phyloP scores from a whole-genome alignment of 1,140 invertebrate species.

The Drosophila nasuta region DNA sequence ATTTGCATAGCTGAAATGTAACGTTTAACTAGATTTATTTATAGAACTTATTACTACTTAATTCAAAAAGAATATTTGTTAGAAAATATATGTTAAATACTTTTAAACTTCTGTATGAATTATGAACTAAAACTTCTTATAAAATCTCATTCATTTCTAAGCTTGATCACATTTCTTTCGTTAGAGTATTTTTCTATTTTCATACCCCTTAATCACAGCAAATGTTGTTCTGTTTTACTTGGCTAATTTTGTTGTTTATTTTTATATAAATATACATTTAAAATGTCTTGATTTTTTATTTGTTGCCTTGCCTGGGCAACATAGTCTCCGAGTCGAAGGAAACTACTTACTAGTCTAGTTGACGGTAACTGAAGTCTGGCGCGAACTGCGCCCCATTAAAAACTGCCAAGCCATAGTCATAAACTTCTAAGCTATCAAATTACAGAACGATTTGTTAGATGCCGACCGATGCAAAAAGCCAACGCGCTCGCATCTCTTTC shows the following conservation, averaged over 20 bases:
- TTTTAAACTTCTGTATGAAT: too few relatives aligned
- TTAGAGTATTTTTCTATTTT: not conserved
- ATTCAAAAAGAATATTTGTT: too few relatives aligned
- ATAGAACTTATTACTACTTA: too few relatives aligned
- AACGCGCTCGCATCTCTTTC: constrained; percentile 1
- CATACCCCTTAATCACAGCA: not conserved
- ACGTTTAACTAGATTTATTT: not conserved
- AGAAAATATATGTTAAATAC: too few relatives aligned
- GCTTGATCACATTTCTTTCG: not conserved
- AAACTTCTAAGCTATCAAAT: constrained; percentile 83
- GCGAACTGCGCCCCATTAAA: constrained; percentile 70
- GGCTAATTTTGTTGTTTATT: constrained; percentile 22
- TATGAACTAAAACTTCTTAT: too few relatives aligned
- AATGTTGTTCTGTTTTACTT: not conserved
- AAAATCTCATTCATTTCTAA: too few relatives aligned
- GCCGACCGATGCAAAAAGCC: constrained; percentile 67
- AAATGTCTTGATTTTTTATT: constrained; percentile 13
- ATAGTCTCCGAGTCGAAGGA: constrained; percentile 17
- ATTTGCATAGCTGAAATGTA: not conserved
- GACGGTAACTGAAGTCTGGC: constrained; percentile 19
- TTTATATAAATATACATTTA: constrained; percentile 36
- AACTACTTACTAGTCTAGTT: constrained; percentile 16
- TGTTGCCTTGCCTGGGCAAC: constrained; percentile 38
- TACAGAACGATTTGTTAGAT: constrained; percentile 84
- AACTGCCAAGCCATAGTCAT: constrained; percentile 78